Percentiles rank a stretch among this genome's conserved stretches.
Conservation (phyloP, 2,113 vertebrate genomes). For the Dermatemys mawii region DNA sequence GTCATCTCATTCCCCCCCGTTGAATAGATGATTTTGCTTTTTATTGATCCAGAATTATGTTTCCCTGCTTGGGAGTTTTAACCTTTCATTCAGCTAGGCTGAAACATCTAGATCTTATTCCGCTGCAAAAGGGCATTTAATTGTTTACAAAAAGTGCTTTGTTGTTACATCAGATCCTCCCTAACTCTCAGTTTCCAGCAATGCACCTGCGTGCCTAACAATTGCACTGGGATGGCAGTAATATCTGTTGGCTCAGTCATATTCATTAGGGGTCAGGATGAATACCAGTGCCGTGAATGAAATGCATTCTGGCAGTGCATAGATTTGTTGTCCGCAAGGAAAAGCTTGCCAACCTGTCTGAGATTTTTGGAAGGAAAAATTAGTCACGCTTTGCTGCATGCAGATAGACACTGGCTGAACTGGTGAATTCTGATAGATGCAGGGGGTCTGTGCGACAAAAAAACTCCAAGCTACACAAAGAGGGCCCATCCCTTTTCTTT, state of each 20-base stretch:
- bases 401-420: neutral
- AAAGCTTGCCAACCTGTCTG: neutral
- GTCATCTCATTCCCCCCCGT: neutral
- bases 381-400: neutral
- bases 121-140: slow-evolving; percentile 38
- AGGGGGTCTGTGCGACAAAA: neutral
- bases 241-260: neutral
- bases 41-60: slow-evolving; percentile 12
- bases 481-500: neutral
- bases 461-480: neutral
- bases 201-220: neutral
- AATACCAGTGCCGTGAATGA: neutral
- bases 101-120: slow-evolving; percentile 26
- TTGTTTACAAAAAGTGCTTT: neutral
- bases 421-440: neutral
- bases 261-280: neutral
- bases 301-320: neutral
- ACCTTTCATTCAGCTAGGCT: slow-evolving; percentile 11
- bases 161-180: neutral
- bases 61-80: slow-evolving; percentile 37
- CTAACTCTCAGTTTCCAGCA: neutral
- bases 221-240: neutral
- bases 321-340: neutral
- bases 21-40: neutral
- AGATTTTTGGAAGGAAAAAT: neutral